Evolutionary conservation across 2,113 vertebrate genomes (phyloP), one percentile per base, ranked within the genome.

Genomic region (Hemicordylus capensis): DNA sequence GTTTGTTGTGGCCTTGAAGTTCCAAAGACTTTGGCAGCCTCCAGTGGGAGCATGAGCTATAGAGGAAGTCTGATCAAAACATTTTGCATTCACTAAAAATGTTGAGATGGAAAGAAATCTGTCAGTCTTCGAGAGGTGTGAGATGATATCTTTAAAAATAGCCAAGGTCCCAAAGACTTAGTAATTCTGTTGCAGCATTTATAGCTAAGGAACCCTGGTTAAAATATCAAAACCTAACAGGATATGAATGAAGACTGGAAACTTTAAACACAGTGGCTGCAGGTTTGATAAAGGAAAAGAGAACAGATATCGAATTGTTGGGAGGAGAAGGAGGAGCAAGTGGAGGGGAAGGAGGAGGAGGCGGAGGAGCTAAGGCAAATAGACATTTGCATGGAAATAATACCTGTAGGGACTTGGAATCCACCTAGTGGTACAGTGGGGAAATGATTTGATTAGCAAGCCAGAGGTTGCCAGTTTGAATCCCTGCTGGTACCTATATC

Each of bases 381-480:
- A 69, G 80, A 44, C 85, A 88, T 89, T 89, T 94, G 89, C 92
- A 92, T 91, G 88, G 42, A 90, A 91, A 87, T 89, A 88, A 48
- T n/a, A n/a, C n/a, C n/a, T n/a, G n/a, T n/a, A n/a, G n/a, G n/a
- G n/a, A n/a, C n/a, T n/a, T n/a, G n/a, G n/a, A n/a, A n/a, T n/a
- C n/a, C n/a, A n/a, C n/a, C n/a, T n/a, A n/a, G n/a, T n/a, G n/a
- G n/a, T n/a, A n/a, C n/a, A n/a, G n/a, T n/a, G n/a, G n/a, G n/a
- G n/a, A n/a, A n/a, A n/a, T n/a, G n/a, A n/a, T n/a, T n/a, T n/a
- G n/a, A n/a, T n/a, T n/a, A n/a, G n/a, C n/a, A n/a, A n/a, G n/a
- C n/a, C n/a, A n/a, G n/a, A n/a, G n/a, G n/a, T n/a, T n/a, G n/a
- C n/a, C n/a, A n/a, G n/a, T n/a, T n/a, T n/a, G n/a, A n/a, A n/a